phyloP scores from a whole-genome alignment of 2,797 vertebrate genomes.

The Urosaurus nigricauda region DNA sequence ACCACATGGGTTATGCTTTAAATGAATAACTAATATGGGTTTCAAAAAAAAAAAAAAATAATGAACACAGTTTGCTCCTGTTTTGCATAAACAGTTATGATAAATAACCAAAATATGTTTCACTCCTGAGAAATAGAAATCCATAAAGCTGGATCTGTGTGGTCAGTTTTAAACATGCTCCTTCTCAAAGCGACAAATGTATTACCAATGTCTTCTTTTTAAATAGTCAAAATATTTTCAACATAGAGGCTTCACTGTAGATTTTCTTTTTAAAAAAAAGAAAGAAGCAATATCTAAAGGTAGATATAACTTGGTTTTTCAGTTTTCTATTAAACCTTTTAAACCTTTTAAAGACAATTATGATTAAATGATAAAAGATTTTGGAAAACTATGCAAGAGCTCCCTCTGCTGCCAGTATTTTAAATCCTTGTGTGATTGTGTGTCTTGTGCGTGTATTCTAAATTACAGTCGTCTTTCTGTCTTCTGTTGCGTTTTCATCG shows the following conservation, averaged over 20 bases:
- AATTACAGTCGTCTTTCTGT: background rate
- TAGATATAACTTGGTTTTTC: constrained; percentile 25
- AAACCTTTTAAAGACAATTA: too few relatives aligned
- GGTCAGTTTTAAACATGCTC: background rate
- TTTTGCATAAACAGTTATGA: background rate
- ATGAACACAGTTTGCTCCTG: background rate
- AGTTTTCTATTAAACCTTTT: too few relatives aligned
- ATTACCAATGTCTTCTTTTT: constrained; percentile 4
- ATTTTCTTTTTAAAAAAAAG: constrained; percentile 14
- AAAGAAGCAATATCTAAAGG: constrained; percentile 37
- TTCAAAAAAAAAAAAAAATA: background rate
- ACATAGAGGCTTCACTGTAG: background rate
- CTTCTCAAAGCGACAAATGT: background rate
- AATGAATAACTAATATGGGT: background rate
- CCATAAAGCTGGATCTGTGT: background rate
- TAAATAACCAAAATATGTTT: background rate
- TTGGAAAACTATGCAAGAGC: background rate
- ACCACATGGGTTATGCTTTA: background rate
- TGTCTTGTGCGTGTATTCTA: too few relatives aligned
- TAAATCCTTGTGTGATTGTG: background rate
- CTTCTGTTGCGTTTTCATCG: background rate
- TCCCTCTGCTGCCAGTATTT: background rate
- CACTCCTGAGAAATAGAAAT: constrained; percentile 8
- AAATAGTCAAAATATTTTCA: constrained; percentile 66
- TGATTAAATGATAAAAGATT: too few relatives aligned